These are phyloP conservation scores for Cryptotermes secundus DNA, from an alignment of 1,140 invertebrate species.

Conservation along the genomic window DNA sequence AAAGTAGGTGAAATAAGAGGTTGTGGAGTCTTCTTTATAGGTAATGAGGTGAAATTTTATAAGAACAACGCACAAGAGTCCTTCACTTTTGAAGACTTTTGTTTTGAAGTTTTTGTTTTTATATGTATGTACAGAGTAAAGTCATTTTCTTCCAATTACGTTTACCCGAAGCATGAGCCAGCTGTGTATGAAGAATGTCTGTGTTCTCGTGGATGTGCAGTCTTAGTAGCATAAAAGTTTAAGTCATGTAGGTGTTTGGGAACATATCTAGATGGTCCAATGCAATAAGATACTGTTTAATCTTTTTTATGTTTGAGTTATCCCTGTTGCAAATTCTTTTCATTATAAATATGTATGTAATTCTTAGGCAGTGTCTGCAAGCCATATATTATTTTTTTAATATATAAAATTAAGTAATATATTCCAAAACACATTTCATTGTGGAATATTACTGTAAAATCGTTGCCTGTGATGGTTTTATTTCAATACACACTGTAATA, in stretches of 20 bases:
- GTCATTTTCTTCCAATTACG: background rate
- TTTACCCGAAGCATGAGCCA: background rate
- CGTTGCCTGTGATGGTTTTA: background rate
- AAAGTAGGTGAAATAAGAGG: background rate
- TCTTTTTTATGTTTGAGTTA: slow-evolving; percentile 13
- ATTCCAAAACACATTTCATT: too few species aligned
- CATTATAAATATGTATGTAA: background rate
- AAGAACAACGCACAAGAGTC: background rate
- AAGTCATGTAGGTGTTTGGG: background rate
- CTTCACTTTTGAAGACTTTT: background rate
- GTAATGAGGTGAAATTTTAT: background rate
- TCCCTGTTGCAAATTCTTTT: background rate
- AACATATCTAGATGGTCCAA: background rate
- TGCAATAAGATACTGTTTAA: background rate
- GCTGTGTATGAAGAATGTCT: background rate
- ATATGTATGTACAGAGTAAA: background rate
- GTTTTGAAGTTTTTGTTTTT: background rate
- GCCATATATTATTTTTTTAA: background rate
- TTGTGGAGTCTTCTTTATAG: background rate
- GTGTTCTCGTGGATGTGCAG: background rate
- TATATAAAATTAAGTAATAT: background rate
- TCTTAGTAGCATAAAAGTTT: background rate
- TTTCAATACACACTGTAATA: background rate
- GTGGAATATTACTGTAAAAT: background rate
- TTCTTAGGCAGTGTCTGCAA: background rate